Percentiles rank a stretch among this genome's conserved stretches.
These are phyloP conservation scores for Archips xylosteana DNA, from an alignment of 2,888 invertebrate genomes.

Conservation along the genomic window DNA sequence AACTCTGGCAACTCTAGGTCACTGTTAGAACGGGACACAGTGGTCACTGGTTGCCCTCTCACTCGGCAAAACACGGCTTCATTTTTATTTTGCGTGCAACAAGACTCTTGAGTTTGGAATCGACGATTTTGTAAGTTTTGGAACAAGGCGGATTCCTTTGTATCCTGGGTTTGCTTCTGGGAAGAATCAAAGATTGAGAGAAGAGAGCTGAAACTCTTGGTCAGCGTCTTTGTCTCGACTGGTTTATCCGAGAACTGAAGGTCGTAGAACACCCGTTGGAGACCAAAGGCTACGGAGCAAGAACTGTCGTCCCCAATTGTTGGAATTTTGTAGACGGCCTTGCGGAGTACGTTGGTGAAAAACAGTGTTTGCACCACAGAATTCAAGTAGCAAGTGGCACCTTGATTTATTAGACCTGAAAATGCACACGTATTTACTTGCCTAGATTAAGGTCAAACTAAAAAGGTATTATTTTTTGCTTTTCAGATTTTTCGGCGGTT, in stretches of 20 bases:
- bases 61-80: too few relatives aligned
- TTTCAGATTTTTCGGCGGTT: too few relatives aligned
- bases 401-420: slow-evolving; percentile 98
- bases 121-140: too few relatives aligned
- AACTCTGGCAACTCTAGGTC: too few relatives aligned
- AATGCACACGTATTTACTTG: slow-evolving; percentile 19
- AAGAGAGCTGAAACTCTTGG: slow-evolving; percentile 99
- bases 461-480: too few relatives aligned
- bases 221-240: slow-evolving; percentile 99
- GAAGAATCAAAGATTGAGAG: too few relatives aligned
- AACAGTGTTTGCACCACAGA: slow-evolving; percentile 98
- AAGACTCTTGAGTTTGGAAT: too few relatives aligned
- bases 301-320: slow-evolving; percentile 98
- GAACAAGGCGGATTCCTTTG: too few relatives aligned
- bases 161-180: too few relatives aligned
- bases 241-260: slow-evolving; percentile 98
- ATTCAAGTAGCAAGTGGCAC: slow-evolving; percentile 99
- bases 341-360: slow-evolving; percentile 95
- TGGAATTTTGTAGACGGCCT: slow-evolving; percentile 99
- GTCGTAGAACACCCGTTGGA: slow-evolving; percentile 99
- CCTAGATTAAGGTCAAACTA: neutral
- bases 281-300: slow-evolving; percentile 93
- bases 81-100: too few relatives aligned
- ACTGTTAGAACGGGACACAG: too few relatives aligned
- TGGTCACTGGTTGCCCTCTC: too few relatives aligned